phyloP scores from a whole-genome alignment of 2,888 invertebrate species.

The Protodeltote pygarga region DNA sequence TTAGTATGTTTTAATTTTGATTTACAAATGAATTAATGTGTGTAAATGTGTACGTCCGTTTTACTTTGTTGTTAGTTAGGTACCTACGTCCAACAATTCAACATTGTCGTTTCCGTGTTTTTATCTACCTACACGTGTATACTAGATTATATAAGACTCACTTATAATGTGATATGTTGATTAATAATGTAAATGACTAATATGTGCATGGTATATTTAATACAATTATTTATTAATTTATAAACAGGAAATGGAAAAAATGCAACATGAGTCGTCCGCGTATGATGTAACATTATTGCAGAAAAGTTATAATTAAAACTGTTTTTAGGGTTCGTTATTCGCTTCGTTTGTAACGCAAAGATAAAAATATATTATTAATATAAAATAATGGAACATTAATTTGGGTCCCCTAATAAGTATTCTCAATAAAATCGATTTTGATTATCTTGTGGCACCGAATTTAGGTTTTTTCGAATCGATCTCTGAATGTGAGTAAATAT shows the following conservation, averaged over 20 bases:
- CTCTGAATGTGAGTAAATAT: no score
- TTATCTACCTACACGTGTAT: constrained; percentile 50
- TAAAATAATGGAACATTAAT: no score
- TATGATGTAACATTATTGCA: constrained; percentile 18
- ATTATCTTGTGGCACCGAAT: no score
- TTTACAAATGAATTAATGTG: constrained; percentile 19
- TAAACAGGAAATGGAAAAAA: constrained; percentile 33
- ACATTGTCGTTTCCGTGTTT: constrained; percentile 48
- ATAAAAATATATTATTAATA: no score
- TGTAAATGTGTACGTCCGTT: constrained; percentile 29
- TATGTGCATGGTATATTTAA: constrained; percentile 21
- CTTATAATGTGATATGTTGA: constrained; percentile 26
- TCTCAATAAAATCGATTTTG: no score
- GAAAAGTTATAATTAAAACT: no score
- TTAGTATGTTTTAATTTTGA: constrained; percentile 18
- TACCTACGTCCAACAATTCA: constrained; percentile 26
- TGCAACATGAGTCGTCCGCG: constrained; percentile 7
- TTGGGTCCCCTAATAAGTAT: no score
- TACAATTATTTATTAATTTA: constrained; percentile 24
- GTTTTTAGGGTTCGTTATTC: no score
- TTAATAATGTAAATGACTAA: constrained; percentile 44
- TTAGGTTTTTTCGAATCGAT: no score
- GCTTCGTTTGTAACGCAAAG: no score
- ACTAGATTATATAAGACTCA: constrained; percentile 44
- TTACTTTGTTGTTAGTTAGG: constrained; percentile 30